Evolutionary conservation across 1,140 invertebrate genomes (phyloP), one percentile per base, ranked within the genome.

Genomic region (Monochamus saltuarius): DNA sequence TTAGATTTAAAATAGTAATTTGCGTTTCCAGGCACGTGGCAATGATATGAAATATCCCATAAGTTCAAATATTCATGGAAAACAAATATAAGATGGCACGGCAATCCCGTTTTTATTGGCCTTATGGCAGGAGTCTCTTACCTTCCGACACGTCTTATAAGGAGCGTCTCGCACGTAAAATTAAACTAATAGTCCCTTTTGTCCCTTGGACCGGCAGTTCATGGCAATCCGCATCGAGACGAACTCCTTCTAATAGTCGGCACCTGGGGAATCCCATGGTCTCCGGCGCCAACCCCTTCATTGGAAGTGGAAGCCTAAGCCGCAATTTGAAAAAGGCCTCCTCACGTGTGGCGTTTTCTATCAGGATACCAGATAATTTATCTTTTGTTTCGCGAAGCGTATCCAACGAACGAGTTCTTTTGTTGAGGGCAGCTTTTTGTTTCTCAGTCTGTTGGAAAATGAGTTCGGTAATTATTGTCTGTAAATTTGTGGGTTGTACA

Each of bases 331-430:
- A 35, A n/a, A 46, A 37, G 22, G 42, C 16, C 53, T 47, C 57
- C 45, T 37, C 59, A 58, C 54, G 60, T 55, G 58, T 61, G 59
- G 50, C 36, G 34, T 61, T 56, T 61, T 43, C 64, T 65, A 62
- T 65, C 51, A 65, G 52, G 55, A 51, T 45, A 57, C 47, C 50
- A 56, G 65, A 67, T 64, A 67, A 67, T 67, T 64, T 64, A 67
- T 67, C 65, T 64, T 67, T 67, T 67, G 65, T 67, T 61, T 64
- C 62, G 55, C 53, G 52, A 54, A 52, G 64, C 64, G 64, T 63
- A 39, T 58, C 53, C 45, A n/a, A 47, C 42, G 59, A 45, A 56
- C 11, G 39, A 45, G 40, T 43, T 56, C 53, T 56, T 65, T 65
- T 65, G 62, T 65, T 61, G 37, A 40, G 47, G 39, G 59, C 62